phyloP scores from a whole-genome alignment of 2,797 vertebrate genomes.

The Arremon aurantiirostris region DNA sequence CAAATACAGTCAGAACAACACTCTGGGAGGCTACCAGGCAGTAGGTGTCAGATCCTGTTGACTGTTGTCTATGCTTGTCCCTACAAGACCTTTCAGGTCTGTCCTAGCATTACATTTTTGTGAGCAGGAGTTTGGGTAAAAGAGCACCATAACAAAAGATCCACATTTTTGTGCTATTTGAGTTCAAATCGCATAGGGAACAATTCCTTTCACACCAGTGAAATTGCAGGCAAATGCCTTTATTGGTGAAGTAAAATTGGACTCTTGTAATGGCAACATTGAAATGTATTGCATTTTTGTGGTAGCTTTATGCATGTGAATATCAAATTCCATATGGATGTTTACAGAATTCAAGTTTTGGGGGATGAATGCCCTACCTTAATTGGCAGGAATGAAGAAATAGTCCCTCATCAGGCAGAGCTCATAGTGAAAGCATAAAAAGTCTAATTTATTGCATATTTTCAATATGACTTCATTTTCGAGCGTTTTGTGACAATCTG shows the following conservation, averaged over 20 bases:
- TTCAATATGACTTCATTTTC: slow-evolving; percentile 66
- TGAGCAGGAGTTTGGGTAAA: background rate
- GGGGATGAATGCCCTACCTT: slow-evolving; percentile 4
- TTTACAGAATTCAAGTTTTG: background rate
- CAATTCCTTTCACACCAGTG: background rate
- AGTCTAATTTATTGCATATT: slow-evolving; percentile 62
- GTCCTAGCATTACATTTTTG: background rate
- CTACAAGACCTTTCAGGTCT: background rate
- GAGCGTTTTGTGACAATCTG: slow-evolving; percentile 43
- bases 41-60: background rate
- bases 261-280: background rate
- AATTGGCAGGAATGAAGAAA: slow-evolving; percentile 30
- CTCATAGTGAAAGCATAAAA: background rate
- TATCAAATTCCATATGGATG: background rate
- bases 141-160: background rate
- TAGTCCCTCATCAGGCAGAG: background rate
- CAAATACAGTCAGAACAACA: background rate
- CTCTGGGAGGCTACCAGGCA: background rate
- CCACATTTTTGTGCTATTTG: background rate
- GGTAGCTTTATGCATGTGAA: background rate
- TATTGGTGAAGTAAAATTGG: background rate
- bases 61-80: background rate
- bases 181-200: background rate
- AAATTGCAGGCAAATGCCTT: background rate
- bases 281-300: background rate